Evolutionary conservation across 2,888 invertebrate species (phyloP).

Genomic region (Tiphia femorata): DNA sequence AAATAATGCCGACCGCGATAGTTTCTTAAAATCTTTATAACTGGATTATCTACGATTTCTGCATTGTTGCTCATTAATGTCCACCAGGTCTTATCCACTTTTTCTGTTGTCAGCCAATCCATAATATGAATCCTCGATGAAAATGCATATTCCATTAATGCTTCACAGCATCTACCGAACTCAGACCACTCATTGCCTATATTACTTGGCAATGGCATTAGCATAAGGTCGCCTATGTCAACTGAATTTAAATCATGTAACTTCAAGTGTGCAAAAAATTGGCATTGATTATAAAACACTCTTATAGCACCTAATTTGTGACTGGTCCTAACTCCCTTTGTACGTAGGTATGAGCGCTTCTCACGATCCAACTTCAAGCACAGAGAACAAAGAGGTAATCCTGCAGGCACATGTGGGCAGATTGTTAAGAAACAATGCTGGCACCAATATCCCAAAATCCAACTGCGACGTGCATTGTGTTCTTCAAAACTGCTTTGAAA

Average conservation of each 20-base stretch:
- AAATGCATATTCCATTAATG: slow-evolving; percentile 61
- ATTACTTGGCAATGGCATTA: slow-evolving; percentile 58
- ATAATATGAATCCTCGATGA: slow-evolving; percentile 52
- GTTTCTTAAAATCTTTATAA: slow-evolving; percentile 34
- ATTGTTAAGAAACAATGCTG: slow-evolving; percentile 48
- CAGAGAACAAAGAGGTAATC: slow-evolving; percentile 30
- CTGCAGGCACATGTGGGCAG: slow-evolving; percentile 47
- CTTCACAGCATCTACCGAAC: slow-evolving; percentile 51
- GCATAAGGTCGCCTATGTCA: slow-evolving; percentile 58
- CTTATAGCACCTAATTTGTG: slow-evolving; percentile 48
- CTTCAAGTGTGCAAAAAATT: slow-evolving; percentile 59
- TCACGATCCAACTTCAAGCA: slow-evolving; percentile 35
- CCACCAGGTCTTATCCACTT: slow-evolving; percentile 54
- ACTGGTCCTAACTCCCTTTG: slow-evolving; percentile 45
- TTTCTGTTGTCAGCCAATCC: slow-evolving; percentile 54
- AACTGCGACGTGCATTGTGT: slow-evolving; percentile 57
- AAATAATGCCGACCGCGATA: slow-evolving; percentile 37
- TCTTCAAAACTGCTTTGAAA: slow-evolving; percentile 57
- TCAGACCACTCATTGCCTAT: slow-evolving; percentile 44
- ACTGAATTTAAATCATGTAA: slow-evolving; percentile 45
- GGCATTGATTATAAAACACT: slow-evolving; percentile 64
- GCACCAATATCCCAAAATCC: slow-evolving; percentile 65
- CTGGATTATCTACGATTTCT: slow-evolving; percentile 16
- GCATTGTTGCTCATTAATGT: slow-evolving; percentile 12
- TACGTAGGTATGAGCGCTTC: slow-evolving; percentile 47